phyloP scores from a whole-genome alignment of 1,140 invertebrate species.

The Prorops nasuta region DNA sequence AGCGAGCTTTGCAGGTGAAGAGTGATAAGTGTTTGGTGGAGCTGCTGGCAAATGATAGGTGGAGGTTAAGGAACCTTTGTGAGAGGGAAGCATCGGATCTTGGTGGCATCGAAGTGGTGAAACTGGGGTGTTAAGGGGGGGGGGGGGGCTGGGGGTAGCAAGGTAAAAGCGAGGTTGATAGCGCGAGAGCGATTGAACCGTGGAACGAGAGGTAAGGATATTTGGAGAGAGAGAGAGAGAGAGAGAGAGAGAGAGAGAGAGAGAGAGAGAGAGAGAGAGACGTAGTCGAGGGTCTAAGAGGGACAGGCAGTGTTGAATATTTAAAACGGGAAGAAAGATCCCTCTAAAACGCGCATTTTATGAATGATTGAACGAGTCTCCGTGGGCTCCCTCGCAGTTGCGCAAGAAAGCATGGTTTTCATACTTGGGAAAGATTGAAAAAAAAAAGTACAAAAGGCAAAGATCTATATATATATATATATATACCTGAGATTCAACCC shows the following conservation, averaged over 20 bases:
- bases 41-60: conserved; percentile 9
- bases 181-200: not conserved
- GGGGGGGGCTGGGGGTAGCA: too few species aligned
- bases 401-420: conserved; percentile 15
- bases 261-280: not conserved
- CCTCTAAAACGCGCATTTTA: conserved; percentile 39
- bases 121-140: not conserved
- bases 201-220: conserved; percentile 2
- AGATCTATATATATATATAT: too few species aligned
- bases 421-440: conserved; percentile 11
- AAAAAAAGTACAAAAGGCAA: conserved; percentile 7
- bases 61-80: not conserved
- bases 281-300: conserved; percentile 7
- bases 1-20: too few species aligned
- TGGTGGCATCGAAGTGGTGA: too few species aligned
- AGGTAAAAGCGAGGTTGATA: not conserved
- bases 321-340: conserved; percentile 28
- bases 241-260: not conserved
- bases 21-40: too few species aligned
- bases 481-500: too few species aligned
- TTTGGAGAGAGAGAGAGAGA: conserved; percentile 10
- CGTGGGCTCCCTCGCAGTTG: conserved; percentile 8
- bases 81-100: too few species aligned
- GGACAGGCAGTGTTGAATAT: conserved; percentile 30
- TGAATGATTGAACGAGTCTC: conserved; percentile 35